Conservation (phyloP, 2,113 vertebrate species). For the Sturnus vulgaris region DNA sequence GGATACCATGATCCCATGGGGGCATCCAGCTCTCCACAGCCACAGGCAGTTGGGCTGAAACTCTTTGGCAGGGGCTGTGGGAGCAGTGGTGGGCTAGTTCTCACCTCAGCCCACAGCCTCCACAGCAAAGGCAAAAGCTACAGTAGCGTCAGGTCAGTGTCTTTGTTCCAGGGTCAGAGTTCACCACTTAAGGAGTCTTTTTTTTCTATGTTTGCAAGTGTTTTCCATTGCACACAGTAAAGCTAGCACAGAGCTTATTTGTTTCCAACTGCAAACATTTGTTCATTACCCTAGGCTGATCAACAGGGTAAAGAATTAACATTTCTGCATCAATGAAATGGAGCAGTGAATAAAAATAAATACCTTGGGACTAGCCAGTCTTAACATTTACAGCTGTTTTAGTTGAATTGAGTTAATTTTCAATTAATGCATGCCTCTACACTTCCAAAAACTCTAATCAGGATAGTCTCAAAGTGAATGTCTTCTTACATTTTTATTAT, state of each 20-base stretch:
- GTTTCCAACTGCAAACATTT: slow-evolving; percentile 25
- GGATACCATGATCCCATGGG: rapidly evolving
- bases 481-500: neutral
- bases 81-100: rapidly evolving
- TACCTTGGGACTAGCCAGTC: neutral
- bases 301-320: slow-evolving; percentile 15
- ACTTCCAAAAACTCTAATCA: neutral
- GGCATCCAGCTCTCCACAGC: neutral
- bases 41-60: rapidly evolving
- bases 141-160: rapidly evolving
- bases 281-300: slow-evolving; percentile 14
- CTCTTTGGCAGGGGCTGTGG: no score
- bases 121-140: neutral
- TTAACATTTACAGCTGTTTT: slow-evolving; percentile 24
- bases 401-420: neutral
- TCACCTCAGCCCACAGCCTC: neutral
- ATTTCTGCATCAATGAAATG: slow-evolving; percentile 2
- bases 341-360: neutral
- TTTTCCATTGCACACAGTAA: neutral
- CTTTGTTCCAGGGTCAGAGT: neutral
- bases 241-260: neutral
- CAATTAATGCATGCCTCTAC: neutral
- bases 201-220: neutral
- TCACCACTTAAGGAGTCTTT: neutral
- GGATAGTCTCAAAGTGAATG: neutral